Evolutionary conservation across 1,140 invertebrate genomes (phyloP).

Genomic region (Pseudobourletiella spinata): DNA sequence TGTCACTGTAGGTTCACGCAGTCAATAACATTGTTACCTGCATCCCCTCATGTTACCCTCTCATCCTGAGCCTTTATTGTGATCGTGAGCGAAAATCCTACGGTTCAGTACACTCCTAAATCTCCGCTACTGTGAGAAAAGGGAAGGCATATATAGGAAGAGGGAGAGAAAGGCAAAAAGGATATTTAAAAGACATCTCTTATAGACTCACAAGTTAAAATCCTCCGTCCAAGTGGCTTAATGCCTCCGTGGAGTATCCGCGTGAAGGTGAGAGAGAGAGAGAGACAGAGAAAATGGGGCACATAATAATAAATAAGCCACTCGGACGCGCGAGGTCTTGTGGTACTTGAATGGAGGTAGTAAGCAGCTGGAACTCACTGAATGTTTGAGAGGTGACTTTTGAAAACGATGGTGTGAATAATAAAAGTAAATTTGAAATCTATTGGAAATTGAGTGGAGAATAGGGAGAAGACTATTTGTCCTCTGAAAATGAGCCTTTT

Average conservation of each 20-base stretch:
- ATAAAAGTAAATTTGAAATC: conserved; percentile 1
- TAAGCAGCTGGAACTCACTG: not conserved
- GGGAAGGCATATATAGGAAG: too few species aligned
- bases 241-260: not conserved
- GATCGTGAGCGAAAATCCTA: too few species aligned
- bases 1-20: too few species aligned
- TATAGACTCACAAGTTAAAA: not conserved
- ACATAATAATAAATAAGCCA: not conserved
- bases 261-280: not conserved
- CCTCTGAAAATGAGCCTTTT: conserved; percentile 33
- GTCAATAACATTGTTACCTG: too few species aligned
- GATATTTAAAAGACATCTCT: too few species aligned
- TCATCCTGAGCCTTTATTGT: too few species aligned
- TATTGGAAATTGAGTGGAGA: conserved; percentile 13
- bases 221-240: not conserved
- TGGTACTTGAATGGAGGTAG: not conserved
- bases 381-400: not conserved
- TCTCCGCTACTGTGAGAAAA: too few species aligned
- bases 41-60: too few species aligned
- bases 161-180: too few species aligned
- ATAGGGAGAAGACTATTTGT: conserved; percentile 25
- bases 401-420: not conserved
- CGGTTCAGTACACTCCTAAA: too few species aligned
- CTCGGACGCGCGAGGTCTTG: not conserved
- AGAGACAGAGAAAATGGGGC: not conserved